Base-by-base conservation (phyloP, 2,888 invertebrate species). In the Reticulitermes lucifugus region DNA sequence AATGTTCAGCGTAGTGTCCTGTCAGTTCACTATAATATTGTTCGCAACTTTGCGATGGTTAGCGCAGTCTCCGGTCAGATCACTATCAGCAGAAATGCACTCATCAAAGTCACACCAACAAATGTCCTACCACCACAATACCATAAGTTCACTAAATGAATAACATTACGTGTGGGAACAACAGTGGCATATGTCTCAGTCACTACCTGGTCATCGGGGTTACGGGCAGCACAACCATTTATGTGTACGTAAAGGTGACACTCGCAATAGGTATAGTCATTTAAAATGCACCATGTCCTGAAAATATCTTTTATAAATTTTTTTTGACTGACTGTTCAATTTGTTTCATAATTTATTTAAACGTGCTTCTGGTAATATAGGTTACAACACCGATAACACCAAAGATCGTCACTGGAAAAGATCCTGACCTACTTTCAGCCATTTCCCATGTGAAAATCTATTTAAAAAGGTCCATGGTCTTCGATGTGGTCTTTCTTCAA, bases 71-170 rank as follows among this genome's bases (percentile, higher is more conserved):
- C n/a, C 41, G 22, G 25, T 46, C 41, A 73, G 77, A 46, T 77
- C 46, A 46, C 77, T 77, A 77, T 77, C 73, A 41, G 73, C 41
- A 73, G 73, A 21, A 41, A 73, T 35, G 41, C 77, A 77, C 77
- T 77, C 77, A 77, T 46, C 77, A 77, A 41, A 77, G 77, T 22
- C 77, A 46, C 43, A 41, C 41, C 46, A 46, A 21, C 77, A 51
- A 77, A 51, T 77, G 77, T 46, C n/a, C 7, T 46, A 77, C 22
- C 51, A 9, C 22, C 51, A 9, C 41, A 22, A 22, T 12, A 21
- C 46, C 77, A 77, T 77, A 77, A 77, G 43, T 51, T 77, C 46
- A 77, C 46, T 77, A 77, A 22, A 43, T 29, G 41, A 41, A n/a
- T 5, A 77, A 9, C 1, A 77, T 77, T n/a, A 41, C 29, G 10